phyloP scores from a whole-genome alignment of 2,888 invertebrate genomes.

The Ditylenchus weischeri region DNA sequence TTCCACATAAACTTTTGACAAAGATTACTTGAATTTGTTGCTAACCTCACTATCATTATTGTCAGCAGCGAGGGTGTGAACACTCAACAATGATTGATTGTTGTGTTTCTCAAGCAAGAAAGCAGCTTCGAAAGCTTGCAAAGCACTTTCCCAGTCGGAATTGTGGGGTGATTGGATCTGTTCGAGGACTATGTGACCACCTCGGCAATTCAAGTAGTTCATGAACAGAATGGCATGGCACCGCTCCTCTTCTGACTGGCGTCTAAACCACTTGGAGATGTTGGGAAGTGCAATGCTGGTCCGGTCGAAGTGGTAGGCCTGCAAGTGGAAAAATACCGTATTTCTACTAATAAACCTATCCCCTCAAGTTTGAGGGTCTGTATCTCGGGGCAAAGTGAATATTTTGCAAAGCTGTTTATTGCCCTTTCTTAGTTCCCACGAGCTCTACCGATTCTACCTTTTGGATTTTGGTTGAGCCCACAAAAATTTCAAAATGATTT shows the following conservation, averaged over 20 bases:
- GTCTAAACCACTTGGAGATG: conserved; percentile 66
- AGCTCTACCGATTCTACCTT: no score
- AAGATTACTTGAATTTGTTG: no score
- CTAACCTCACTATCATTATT: conserved; percentile 18
- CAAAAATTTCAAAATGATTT: no score
- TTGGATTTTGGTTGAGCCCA: no score
- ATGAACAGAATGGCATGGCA: conserved; percentile 70
- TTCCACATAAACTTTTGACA: no score
- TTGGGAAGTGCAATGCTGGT: conserved; percentile 73
- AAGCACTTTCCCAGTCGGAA: conserved; percentile 70
- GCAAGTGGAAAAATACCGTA: no score
- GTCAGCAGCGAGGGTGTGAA: conserved; percentile 67
- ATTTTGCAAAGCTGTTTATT: no score
- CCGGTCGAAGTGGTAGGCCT: conserved; percentile 74
- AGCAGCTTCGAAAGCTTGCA: conserved; percentile 72
- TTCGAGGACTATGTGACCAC: conserved; percentile 70
- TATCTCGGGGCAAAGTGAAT: no score
- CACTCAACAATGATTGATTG: conserved; percentile 71
- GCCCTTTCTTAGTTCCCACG: no score
- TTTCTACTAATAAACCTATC: no score
- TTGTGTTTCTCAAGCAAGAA: conserved; percentile 75
- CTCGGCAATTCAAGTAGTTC: conserved; percentile 69
- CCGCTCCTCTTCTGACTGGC: conserved; percentile 73
- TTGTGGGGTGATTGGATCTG: conserved; percentile 63
- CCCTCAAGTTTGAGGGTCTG: no score